Evolutionary conservation across 1,140 invertebrate species (phyloP).

Genomic region (Drosophila sulfurigaster): DNA sequence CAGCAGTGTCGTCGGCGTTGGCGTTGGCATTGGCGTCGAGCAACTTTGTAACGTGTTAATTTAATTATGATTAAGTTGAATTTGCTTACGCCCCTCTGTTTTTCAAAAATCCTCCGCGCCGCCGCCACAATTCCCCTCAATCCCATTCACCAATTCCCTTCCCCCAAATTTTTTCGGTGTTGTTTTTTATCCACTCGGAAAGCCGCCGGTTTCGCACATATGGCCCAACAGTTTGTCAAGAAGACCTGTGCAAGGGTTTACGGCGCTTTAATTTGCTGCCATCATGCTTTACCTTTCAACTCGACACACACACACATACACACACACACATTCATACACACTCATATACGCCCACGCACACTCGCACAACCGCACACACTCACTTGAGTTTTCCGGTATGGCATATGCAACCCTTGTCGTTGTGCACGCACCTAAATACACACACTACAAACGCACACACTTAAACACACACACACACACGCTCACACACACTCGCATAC

Average conservation of each 20-base stretch:
- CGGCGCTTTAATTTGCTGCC: constrained; percentile 53
- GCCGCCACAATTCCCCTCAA: not conserved
- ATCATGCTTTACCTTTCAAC: constrained; percentile 38
- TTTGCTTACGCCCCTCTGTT: constrained; percentile 21
- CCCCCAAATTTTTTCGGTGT: constrained; percentile 10
- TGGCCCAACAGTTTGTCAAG: constrained; percentile 46
- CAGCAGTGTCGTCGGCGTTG: too few relatives aligned
- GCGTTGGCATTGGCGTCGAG: not conserved
- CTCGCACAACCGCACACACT: not conserved
- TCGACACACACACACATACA: constrained; percentile 7
- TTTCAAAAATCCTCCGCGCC: not conserved
- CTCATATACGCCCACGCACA: not conserved
- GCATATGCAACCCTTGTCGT: constrained; percentile 31
- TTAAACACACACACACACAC: not conserved
- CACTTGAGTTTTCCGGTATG: constrained; percentile 23
- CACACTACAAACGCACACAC: not conserved
- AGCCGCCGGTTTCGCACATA: constrained; percentile 31
- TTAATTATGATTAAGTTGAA: constrained; percentile 53
- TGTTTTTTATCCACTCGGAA: constrained; percentile 24
- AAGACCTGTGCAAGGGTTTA: constrained; percentile 43
- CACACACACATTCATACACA: not conserved
- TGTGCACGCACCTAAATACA: constrained; percentile 36
- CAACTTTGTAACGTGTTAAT: constrained; percentile 42
- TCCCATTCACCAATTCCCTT: not conserved
- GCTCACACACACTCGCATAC: not conserved